Percentiles rank a stretch among this genome's conserved stretches.
phyloP scores from a whole-genome alignment of 2,888 invertebrate genomes.

The Zonitis immaculata region DNA sequence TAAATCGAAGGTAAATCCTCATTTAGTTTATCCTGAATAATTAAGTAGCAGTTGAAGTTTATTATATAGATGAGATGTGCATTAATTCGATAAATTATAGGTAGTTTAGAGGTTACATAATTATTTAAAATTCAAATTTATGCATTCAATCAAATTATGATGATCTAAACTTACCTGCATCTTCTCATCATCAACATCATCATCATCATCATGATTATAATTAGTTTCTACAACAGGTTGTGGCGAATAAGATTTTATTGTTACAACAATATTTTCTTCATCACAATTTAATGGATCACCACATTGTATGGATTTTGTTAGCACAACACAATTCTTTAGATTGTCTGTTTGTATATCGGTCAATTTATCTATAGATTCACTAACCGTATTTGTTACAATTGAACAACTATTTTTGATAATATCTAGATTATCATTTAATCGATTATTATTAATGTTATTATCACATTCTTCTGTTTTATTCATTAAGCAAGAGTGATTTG shows the following conservation, averaged over 20 bases:
- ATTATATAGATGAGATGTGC: too few species aligned
- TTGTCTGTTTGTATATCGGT: not conserved
- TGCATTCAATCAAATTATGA: too few species aligned
- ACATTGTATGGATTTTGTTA: constrained; percentile 23
- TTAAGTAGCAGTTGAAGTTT: too few species aligned
- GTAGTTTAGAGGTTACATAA: too few species aligned
- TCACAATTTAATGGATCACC: constrained; percentile 30
- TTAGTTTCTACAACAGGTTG: constrained; percentile 12
- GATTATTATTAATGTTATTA: not conserved
- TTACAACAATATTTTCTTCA: constrained; percentile 34
- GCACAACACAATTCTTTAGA: not conserved
- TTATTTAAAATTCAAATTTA: too few species aligned
- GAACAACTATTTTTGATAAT: not conserved
- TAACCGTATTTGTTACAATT: not conserved
- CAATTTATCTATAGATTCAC: not conserved
- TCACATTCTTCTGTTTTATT: not conserved
- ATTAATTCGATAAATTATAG: too few species aligned
- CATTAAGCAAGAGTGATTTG: not conserved
- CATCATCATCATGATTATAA: constrained; percentile 1
- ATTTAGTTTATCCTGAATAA: too few species aligned
- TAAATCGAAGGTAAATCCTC: too few species aligned
- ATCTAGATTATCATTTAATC: not conserved
- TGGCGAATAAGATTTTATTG: constrained; percentile 28
- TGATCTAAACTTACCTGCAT: not conserved
- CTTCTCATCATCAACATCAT: not conserved